These are phyloP conservation scores for Stigmatopora argus DNA, from an alignment of 2,113 vertebrate species.

Conservation along the genomic window DNA sequence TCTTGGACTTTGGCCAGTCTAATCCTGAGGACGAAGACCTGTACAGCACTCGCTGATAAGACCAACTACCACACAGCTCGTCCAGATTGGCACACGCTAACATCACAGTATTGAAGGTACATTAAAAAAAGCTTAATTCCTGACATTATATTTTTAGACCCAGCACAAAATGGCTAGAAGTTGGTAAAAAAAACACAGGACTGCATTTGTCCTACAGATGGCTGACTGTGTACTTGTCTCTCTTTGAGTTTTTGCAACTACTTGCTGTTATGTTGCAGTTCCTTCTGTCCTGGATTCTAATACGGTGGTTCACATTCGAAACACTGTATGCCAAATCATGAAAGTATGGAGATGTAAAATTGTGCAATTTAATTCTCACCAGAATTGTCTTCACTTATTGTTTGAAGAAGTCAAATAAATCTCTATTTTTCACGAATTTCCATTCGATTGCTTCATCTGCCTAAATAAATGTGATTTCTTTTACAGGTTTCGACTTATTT, in stretches of 20 bases:
- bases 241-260: slow-evolving; percentile 16
- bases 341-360: background rate
- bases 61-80: slow-evolving; percentile 18
- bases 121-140: background rate
- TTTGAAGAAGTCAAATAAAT: slow-evolving; percentile 45
- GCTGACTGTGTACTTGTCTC: slow-evolving; percentile 26
- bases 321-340: slow-evolving; percentile 5
- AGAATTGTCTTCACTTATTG: slow-evolving; percentile 24
- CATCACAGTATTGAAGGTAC: background rate
- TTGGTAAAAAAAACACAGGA: slow-evolving; percentile 2
- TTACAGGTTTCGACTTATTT: too few species aligned
- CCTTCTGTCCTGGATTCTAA: slow-evolving; percentile 25
- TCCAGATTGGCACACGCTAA: slow-evolving; percentile 1
- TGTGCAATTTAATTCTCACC: slow-evolving; percentile 10
- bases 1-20: slow-evolving; percentile 83
- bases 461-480: background rate
- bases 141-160: slow-evolving; percentile 21
- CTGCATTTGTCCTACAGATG: slow-evolving; percentile 34
- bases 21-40: slow-evolving; percentile 82
- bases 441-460: background rate
- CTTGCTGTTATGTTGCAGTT: slow-evolving; percentile 13
- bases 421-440: slow-evolving; percentile 54
- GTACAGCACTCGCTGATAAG: slow-evolving; percentile 86
- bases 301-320: slow-evolving; percentile 10
- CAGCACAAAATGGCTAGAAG: background rate